Evolutionary conservation across 2,797 vertebrate species (phyloP).

Genomic region (Propithecus deckenii): DNA sequence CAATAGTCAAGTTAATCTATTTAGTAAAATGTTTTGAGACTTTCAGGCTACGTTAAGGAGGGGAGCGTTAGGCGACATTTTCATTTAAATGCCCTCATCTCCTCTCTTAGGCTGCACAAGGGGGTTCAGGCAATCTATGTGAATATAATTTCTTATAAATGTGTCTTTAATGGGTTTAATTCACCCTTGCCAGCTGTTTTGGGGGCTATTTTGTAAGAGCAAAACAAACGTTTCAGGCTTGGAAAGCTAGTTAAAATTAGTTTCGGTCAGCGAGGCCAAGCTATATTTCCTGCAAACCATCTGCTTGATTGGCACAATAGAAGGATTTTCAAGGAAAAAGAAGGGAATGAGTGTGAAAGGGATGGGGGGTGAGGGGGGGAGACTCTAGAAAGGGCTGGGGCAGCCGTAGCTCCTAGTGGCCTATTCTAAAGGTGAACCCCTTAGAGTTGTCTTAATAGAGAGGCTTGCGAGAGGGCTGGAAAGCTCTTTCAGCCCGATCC

Average conservation of each 20-base stretch:
- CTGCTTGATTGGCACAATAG: slow-evolving; percentile 97
- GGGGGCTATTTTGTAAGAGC: slow-evolving; percentile 94
- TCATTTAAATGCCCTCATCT: slow-evolving; percentile 90
- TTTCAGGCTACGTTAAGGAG: slow-evolving; percentile 89
- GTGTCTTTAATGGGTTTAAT: slow-evolving; percentile 94
- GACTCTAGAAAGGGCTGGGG: slow-evolving; percentile 88
- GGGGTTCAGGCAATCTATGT: slow-evolving; percentile 85
- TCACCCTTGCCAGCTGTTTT: slow-evolving; percentile 97
- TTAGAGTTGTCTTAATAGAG: slow-evolving; percentile 86
- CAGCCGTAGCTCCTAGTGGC: slow-evolving; percentile 86
- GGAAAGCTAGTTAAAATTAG: slow-evolving; percentile 99
- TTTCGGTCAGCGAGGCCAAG: slow-evolving; percentile 97
- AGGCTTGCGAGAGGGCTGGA: not conserved
- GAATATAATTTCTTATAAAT: slow-evolving; percentile 97
- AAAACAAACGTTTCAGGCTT: slow-evolving; percentile 96
- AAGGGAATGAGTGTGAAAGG: slow-evolving; percentile 80
- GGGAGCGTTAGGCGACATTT: slow-evolving; percentile 86
- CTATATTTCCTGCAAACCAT: slow-evolving; percentile 99
- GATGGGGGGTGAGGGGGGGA: slow-evolving; percentile 80
- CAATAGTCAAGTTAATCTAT: slow-evolving; percentile 97
- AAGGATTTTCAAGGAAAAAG: slow-evolving; percentile 92
- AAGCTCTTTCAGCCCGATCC: not conserved
- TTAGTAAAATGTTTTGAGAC: slow-evolving; percentile 94
- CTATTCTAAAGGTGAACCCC: slow-evolving; percentile 88
- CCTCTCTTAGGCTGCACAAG: slow-evolving; percentile 82